Base-by-base conservation (phyloP, 53 echinoderm and acorn worm genomes). In the Glandiceps talaboti region DNA sequence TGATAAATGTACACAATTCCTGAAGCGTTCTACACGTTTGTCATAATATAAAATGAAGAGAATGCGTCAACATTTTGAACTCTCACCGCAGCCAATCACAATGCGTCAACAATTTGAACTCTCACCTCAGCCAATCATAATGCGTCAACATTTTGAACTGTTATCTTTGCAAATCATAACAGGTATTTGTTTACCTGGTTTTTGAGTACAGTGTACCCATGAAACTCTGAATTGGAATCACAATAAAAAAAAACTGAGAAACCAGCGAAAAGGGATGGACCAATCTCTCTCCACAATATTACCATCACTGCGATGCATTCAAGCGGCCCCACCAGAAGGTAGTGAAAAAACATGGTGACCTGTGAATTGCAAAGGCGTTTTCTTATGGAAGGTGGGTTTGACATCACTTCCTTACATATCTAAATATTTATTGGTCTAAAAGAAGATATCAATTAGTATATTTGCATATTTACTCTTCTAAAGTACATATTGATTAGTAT, bases 161-260 rank as follows among this genome's bases (percentile, higher is more conserved):
- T n/a, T n/a, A n/a, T 6, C 6, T 45, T n/a, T 45, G 64, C 20
- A 6, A 6, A 45, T 6, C 6, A 20, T 45, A 12, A 6, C 6
- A 45, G 64, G 6, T 45, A 20, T 45, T 45, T 20, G 6, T 33
- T 73, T 86, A 94, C 91, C 91, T 92, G 74, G 88, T 82, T 74
- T 82, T 89, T n/a, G 94, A 92, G 82, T 92, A 94, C 45, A 92
- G 84, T 82, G 86, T 92, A 0, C 88, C 94, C 88, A 91, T 85
- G 77, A 83, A 89, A 1, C 83, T 91, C 33, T 94, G 94, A n/a
- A 94, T 77, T 1, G 91, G 94, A 1, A 86, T 75, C 33, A 94
- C 75, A 0, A 87, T 73, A 26, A 92, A 31, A 25, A 91, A 92
- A 80, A 32, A 92, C 86, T 79, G 85, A 32, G n/a, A 90, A 78